Evolutionary conservation across 2,888 invertebrate species (phyloP), one percentile per base, ranked within the genome.

Genomic region (Salpingus planirostris): DNA sequence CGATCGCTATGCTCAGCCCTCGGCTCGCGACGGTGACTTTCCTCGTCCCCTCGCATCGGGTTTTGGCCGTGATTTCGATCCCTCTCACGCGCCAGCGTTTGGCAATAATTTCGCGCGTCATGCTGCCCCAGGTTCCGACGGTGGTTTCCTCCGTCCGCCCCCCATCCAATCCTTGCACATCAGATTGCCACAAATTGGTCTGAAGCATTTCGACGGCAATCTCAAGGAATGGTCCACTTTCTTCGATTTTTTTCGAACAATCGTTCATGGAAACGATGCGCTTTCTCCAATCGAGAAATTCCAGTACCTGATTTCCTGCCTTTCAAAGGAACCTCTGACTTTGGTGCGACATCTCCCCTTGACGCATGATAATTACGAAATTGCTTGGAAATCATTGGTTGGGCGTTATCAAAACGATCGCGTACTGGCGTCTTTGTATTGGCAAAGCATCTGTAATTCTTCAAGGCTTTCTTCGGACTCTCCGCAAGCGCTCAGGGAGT

Each of bases 341-440:
- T n/a, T 25, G 3, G 26, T 25, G 3, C 7, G 11, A 13, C 11
- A 25, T 25, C 11, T 25, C 12, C 26, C 26, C 3, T 25, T 25
- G 13, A 12, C 26, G 3, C 5, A 11, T 5, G 26, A 25, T 6
- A 25, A 25, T n/a, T 25, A 25, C 13, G 26, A 11, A 6, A 25
- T 25, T n/a, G 26, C 26, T 6, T 25, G 13, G 5, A 12, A 25
- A 3, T 13, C 11, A 7, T 13, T 25, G 13, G 26, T 25, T 6
- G 26, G 13, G 6, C 26, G 26, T 3, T 25, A 25, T 13, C 26
- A 25, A 11, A 25, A 25, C 11, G 13, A 25, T 3, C 26, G 26
- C 11, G 11, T 25, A 3, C 13, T 25, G 26, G 26, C 13, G 3
- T 3, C 26, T 6, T 6, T 11, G 3, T 25, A 25, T 25, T 25